Base-by-base conservation (phyloP, 1,140 invertebrate genomes). In the Spodoptera frugiperda region DNA sequence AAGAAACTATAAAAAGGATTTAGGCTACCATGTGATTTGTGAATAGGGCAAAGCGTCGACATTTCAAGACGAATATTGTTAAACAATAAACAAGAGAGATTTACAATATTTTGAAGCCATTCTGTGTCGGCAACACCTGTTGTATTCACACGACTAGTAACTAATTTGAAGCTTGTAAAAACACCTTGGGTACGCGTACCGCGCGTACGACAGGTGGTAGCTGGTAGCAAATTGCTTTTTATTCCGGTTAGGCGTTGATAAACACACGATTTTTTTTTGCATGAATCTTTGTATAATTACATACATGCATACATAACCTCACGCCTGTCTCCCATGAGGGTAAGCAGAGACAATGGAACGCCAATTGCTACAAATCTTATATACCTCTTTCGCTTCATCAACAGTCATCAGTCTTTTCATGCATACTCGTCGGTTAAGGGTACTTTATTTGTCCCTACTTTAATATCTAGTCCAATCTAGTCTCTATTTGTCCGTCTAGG, bases 51-150 rank as follows among this genome's bases (percentile, higher is more conserved):
- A 25, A 0, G 0, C 30, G 3, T 30, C 25, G n/a, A 59, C 25
- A 33, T 59, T n/a, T 59, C 21, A 3, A 25, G 25, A n/a, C n/a
- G n/a, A 44, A 17, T 8, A 61, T 44, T 61, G 8, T 39, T 17
- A 61, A 61, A 61, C 57, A n/a, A 44, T 61, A 39, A 61, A 15
- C 30, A 15, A n/a, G 54, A 57, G 12, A 25, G 53, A 55, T 55
- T 55, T 25, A 55, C 11, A 2, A 21, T 61, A 39, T 61, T 55
- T 61, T 61, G 14, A n/a, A 59, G 25, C 55, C 55, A 59, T 59
- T 59, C 57, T 61, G 30, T 39, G 30, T n/a, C 57, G 30, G 39
- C 57, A 39, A 44, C 57, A 61, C 57, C 57, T 61, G 57, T 44
- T 61, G 30, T 61, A 17, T 61, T 39, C 14, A 61, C 14, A n/a